phyloP scores from a whole-genome alignment of 1,140 invertebrate species.

The Neodiprion virginianus region DNA sequence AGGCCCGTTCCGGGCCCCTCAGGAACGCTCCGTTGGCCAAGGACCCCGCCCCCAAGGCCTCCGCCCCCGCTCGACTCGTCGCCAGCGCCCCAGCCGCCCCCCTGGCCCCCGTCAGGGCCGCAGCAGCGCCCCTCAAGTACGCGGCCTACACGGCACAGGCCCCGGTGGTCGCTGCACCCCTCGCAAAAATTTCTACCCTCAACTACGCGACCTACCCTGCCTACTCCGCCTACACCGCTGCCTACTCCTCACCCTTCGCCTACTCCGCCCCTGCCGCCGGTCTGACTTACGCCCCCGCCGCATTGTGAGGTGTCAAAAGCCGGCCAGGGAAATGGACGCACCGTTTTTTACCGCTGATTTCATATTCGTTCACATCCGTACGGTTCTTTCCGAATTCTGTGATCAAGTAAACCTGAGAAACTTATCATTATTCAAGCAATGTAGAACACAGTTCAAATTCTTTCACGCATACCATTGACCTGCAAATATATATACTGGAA shows the following conservation, averaged over 20 bases:
- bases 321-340: not conserved
- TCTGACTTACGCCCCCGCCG: conserved; percentile 42
- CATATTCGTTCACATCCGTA: not conserved
- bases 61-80: conserved; percentile 1
- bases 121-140: conserved; percentile 21
- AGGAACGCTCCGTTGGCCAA: conserved; percentile 1
- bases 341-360: not conserved
- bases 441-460: too few species aligned
- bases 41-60: not conserved
- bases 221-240: conserved; percentile 49
- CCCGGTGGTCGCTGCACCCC: conserved; percentile 26
- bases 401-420: too few species aligned
- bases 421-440: too few species aligned
- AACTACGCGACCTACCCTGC: conserved; percentile 46
- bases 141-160: conserved; percentile 11
- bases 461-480: too few species aligned
- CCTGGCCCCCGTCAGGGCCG: conserved; percentile 21
- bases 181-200: conserved; percentile 25
- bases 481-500: too few species aligned
- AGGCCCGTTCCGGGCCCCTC: conserved; percentile 43
- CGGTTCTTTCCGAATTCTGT: too few species aligned
- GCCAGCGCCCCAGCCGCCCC: conserved; percentile 21
- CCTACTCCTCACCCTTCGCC: conserved; percentile 51
- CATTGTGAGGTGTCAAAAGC: conserved; percentile 31
- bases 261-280: conserved; percentile 43